phyloP scores from a whole-genome alignment of 2,113 vertebrate species.

The Xenopus borealis region DNA sequence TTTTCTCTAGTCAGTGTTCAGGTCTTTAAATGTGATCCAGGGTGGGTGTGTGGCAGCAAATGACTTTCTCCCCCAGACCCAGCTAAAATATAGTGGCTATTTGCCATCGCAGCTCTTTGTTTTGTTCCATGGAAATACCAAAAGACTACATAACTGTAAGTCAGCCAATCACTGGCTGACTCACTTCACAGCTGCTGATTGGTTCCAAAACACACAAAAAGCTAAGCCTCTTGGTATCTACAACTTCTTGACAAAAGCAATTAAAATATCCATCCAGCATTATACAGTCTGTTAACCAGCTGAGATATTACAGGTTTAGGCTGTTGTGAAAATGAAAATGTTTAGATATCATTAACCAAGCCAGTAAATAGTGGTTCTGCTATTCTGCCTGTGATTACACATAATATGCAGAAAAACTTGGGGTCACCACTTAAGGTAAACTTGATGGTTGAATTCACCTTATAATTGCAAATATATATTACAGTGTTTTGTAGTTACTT shows the following conservation, averaged over 20 bases:
- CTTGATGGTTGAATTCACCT: slow-evolving; percentile 42
- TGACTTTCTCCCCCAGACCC: background rate
- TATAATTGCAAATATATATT: slow-evolving; percentile 39
- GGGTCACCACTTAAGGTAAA: slow-evolving; percentile 42
- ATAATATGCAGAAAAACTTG: slow-evolving; percentile 26
- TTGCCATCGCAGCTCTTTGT: background rate
- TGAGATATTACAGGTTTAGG: background rate
- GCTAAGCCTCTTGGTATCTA: too few species aligned
- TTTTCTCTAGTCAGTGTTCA: too few species aligned
- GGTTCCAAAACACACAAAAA: too few species aligned
- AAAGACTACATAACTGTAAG: background rate
- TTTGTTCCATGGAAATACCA: background rate
- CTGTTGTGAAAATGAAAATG: background rate
- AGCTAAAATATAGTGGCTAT: background rate
- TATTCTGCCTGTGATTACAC: slow-evolving; percentile 36
- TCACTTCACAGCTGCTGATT: too few species aligned
- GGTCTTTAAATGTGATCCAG: too few species aligned
- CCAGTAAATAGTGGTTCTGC: slow-evolving; percentile 26
- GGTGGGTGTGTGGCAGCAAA: too few species aligned
- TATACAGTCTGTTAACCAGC: background rate
- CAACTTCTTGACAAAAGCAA: too few species aligned
- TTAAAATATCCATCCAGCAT: background rate
- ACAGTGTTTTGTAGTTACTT: slow-evolving; percentile 24
- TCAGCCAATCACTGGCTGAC: too few species aligned
- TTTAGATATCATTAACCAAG: slow-evolving; percentile 32